phyloP scores from a whole-genome alignment of 2,113 vertebrate species.

The Gobius niger region DNA sequence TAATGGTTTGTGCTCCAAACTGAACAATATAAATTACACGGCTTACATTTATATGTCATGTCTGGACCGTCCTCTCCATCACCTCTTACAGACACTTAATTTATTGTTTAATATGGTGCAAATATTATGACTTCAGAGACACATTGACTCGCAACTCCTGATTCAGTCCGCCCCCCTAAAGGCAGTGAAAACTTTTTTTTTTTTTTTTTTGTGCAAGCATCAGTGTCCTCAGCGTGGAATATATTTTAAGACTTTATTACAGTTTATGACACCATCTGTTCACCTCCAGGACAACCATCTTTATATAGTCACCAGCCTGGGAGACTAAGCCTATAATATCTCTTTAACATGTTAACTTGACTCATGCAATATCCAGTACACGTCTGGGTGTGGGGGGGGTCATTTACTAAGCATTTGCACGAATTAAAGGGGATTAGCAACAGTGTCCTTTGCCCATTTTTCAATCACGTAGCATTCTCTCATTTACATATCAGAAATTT shows the following conservation, averaged over 20 bases:
- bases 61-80: neutral
- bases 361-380: too few species aligned
- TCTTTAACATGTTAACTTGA: conserved; percentile 45
- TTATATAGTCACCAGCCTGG: conserved; percentile 46
- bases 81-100: conserved; percentile 30
- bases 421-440: too few species aligned
- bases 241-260: conserved; percentile 74
- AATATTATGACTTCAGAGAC: conserved; percentile 26
- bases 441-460: too few species aligned
- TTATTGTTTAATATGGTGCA: conserved; percentile 36
- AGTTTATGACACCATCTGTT: conserved; percentile 79
- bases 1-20: conserved; percentile 15
- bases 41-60: conserved; percentile 12
- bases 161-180: conserved; percentile 52
- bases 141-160: conserved; percentile 42
- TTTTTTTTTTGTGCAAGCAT: conserved; percentile 40
- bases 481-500: too few species aligned
- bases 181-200: conserved; percentile 61
- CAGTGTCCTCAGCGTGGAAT: conserved; percentile 62
- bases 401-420: too few species aligned
- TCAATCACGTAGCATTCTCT: too few species aligned
- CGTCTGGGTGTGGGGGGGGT: too few species aligned
- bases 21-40: conserved; percentile 3
- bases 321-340: conserved; percentile 53
- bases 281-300: conserved; percentile 71